These are phyloP conservation scores for Pachymerium ferrugineum DNA, from an alignment of 2,888 invertebrate genomes.

Conservation along the genomic window DNA sequence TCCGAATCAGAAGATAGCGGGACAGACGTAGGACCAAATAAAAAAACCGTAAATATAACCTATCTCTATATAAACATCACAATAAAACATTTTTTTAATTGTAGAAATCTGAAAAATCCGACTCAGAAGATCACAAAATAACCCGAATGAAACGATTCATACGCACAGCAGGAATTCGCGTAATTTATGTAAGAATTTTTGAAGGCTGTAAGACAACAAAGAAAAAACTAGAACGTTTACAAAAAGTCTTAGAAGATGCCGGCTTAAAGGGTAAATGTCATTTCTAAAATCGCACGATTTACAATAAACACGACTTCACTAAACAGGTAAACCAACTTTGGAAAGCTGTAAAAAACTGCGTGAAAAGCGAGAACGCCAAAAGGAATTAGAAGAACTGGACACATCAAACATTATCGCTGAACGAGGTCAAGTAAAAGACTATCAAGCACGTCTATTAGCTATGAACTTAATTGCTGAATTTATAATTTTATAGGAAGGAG, in stretches of 20 bases:
- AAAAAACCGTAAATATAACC: background rate
- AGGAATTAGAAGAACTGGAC: slow-evolving; percentile 38
- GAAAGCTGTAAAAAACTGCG: slow-evolving; percentile 38
- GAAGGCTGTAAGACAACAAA: slow-evolving; percentile 36
- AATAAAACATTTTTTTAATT: background rate
- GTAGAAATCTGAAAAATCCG: background rate
- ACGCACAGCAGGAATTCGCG: slow-evolving; percentile 31
- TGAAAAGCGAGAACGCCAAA: slow-evolving; percentile 37
- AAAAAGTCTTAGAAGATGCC: slow-evolving; percentile 36
- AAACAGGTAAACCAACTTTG: slow-evolving; percentile 38
- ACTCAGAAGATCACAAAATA: slow-evolving; percentile 30
- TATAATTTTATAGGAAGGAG: slow-evolving; percentile 2
- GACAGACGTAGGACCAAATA: background rate
- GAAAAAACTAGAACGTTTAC: slow-evolving; percentile 35
- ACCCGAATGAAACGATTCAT: slow-evolving; percentile 28
- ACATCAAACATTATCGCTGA: slow-evolving; percentile 37
- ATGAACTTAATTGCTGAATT: background rate
- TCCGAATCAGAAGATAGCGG: background rate
- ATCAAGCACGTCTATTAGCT: no score
- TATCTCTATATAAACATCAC: no score
- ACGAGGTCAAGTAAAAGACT: no score
- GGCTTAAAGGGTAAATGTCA: slow-evolving; percentile 36
- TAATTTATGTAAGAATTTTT: slow-evolving; percentile 35
- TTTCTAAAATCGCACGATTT: background rate
- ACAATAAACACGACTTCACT: background rate